Evolutionary conservation across 2,888 invertebrate genomes (phyloP).

Genomic region (Drosophila planitibia): DNA sequence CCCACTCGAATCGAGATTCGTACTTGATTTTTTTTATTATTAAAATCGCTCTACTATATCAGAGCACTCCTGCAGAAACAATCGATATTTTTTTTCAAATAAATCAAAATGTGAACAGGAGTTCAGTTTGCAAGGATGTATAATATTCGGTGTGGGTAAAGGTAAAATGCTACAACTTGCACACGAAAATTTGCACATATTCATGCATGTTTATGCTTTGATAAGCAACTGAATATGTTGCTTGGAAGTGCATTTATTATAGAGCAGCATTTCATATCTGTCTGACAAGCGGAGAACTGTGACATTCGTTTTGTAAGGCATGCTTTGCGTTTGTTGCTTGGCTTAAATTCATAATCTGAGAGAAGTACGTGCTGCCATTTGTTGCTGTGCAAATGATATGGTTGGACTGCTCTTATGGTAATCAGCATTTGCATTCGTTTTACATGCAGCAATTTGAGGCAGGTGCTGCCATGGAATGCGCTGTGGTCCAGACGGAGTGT

Average conservation of each 20-base stretch:
- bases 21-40: not conserved
- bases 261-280: not conserved
- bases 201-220: not conserved
- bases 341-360: conserved; percentile 6
- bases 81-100: not conserved
- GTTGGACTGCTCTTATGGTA: conserved; percentile 19
- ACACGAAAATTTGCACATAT: not conserved
- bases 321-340: not conserved
- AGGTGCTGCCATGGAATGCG: conserved; percentile 23
- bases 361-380: conserved; percentile 9
- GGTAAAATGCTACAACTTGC: not conserved
- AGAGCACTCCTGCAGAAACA: not conserved
- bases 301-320: conserved; percentile 1
- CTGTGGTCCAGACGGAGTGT: too few relatives aligned
- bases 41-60: not conserved
- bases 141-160: not conserved
- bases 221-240: not conserved
- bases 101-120: not conserved
- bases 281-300: not conserved
- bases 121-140: not conserved
- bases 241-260: not conserved
- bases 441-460: conserved; percentile 42
- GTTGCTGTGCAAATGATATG: not conserved
- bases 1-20: not conserved
- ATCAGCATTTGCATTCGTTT: conserved; percentile 39